Evolutionary conservation across 2,113 vertebrate species (phyloP), one percentile per base, ranked within the genome.

Genomic region (Echinops telfairi): DNA sequence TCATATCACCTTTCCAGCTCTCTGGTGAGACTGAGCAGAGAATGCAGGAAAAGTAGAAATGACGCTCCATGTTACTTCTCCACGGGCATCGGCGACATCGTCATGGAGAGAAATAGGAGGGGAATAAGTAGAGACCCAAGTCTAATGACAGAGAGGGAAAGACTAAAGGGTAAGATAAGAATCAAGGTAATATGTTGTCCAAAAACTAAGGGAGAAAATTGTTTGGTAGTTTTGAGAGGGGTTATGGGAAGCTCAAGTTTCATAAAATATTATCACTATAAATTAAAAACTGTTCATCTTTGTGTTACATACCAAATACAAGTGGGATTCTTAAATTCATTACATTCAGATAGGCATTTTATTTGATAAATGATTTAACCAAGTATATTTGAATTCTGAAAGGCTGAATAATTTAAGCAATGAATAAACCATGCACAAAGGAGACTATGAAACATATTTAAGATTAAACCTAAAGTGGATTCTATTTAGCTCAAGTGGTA

Each of bases 321-420:
- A 85, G 15, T 33, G 19, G 2, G 27, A 10, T 36, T 80, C 62
- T 91, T 64, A 33, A 77, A 38, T 29, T 85, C 20, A 23, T 23
- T 84, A 36, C 29, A 77, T 22, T 90, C 70, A 84, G 16, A 68
- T 3, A 57, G 2, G 0, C 14, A 62, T 86, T 78, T 93, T 84
- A 43, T 95, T 57, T 75, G 89, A 71, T 29, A 82, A 79, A 70
- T 68, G 7, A 83, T n/a, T 91, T 83, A 68, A 88, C 17, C 58
- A 89, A 92, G 10, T 29, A 0, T 19, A 38, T 22, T 47, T 90
- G 29, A 75, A 89, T 33, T 94, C 53, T 78, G 1, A 89, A 88
- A 90, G n/a, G 77, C 15, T 58, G 62, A 38, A 33, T 75, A 84
- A 84, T 60, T 89, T 33, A 77, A 77, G 64, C 47, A 91, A 73